Evolutionary conservation across 2,888 invertebrate species (phyloP).

Genomic region (Sinotaia quadrata): DNA sequence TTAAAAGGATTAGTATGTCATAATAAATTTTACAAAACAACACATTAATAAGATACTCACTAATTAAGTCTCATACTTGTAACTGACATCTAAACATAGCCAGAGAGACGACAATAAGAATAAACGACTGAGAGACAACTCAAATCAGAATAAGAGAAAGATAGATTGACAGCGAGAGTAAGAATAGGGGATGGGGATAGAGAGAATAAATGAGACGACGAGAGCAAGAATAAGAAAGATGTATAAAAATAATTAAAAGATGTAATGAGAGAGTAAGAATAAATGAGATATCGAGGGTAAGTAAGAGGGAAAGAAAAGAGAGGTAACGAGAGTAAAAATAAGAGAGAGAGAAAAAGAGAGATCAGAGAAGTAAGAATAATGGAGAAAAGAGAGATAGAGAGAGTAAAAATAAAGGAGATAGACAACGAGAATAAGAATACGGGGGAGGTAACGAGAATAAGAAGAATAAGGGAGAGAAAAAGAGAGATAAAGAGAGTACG

Average conservation of each 20-base stretch:
- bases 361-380: neutral
- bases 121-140: slow-evolving; percentile 14
- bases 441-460: slow-evolving; percentile 5
- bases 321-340: neutral
- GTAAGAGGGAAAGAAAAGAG: neutral
- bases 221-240: slow-evolving; percentile 15
- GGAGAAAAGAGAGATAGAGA: neutral
- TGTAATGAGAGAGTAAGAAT: slow-evolving; percentile 1
- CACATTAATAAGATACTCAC: no score
- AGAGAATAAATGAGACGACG: slow-evolving; percentile 12
- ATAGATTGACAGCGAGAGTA: slow-evolving; percentile 23
- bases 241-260: slow-evolving; percentile 15
- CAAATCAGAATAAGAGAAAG: slow-evolving; percentile 7
- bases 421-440: neutral
- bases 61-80: no score
- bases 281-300: neutral
- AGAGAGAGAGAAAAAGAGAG: neutral
- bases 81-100: no score
- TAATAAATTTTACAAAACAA: no score
- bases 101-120: no score
- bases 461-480: neutral
- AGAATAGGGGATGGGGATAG: slow-evolving; percentile 11
- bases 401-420: neutral
- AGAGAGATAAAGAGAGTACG: neutral
- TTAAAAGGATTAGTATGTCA: no score